Evolutionary conservation across 2,888 invertebrate species (phyloP).

Genomic region (Metalampra italica): DNA sequence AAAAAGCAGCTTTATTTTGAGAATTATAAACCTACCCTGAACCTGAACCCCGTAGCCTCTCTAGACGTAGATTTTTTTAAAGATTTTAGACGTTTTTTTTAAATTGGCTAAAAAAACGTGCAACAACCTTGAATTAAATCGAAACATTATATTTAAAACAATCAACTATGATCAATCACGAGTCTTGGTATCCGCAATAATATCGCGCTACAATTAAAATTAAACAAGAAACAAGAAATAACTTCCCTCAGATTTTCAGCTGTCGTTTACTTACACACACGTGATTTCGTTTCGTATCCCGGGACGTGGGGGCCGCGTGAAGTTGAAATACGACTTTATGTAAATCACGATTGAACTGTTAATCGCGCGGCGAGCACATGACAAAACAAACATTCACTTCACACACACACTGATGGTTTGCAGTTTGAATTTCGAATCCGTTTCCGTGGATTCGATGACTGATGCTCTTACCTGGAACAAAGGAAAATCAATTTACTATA

Average conservation of each 20-base stretch:
- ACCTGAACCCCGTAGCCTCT: too few relatives aligned
- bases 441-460: constrained; percentile 33
- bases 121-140: too few relatives aligned
- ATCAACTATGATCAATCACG: constrained; percentile 1
- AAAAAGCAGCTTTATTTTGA: too few relatives aligned
- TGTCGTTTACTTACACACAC: constrained; percentile 50
- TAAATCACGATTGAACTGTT: constrained; percentile 55
- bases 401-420: constrained; percentile 37
- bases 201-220: too few relatives aligned
- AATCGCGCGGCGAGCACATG: constrained; percentile 52
- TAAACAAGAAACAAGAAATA: constrained; percentile 16
- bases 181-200: neutral
- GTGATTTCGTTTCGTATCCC: constrained; percentile 28
- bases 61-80: too few relatives aligned
- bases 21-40: too few relatives aligned
- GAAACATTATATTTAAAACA: neutral
- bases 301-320: constrained; percentile 37
- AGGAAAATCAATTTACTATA: constrained; percentile 25
- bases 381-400: constrained; percentile 55
- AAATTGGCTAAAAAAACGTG: too few relatives aligned
- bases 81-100: too few relatives aligned
- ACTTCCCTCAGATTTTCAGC: constrained; percentile 57
- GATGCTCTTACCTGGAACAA: constrained; percentile 69
- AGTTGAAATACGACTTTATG: constrained; percentile 65
- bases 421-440: constrained; percentile 53